Base-by-base conservation (phyloP, 2,888 invertebrate genomes). In the Tipula vernalis region DNA sequence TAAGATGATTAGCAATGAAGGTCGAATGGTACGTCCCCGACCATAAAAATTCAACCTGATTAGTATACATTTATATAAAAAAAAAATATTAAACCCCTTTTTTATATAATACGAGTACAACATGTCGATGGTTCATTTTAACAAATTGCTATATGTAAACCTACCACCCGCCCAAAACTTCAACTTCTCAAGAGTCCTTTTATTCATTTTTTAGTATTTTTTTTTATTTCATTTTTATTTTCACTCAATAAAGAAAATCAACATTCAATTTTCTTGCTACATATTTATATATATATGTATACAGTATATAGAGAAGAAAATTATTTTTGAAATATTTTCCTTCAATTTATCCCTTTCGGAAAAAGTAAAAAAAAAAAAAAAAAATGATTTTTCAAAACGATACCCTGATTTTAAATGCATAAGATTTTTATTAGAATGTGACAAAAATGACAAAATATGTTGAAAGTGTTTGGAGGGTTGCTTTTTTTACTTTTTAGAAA, bases 1-100 rank as follows among this genome's bases (percentile, higher is more conserved):
- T 71, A 71, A 71, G 71, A 71, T 71, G 71, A 71, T 71, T 71
- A 71, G 71, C 71, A 71, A 71, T 71, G 71, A 71, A 71, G 71
- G 71, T 71, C 71, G 71, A 71, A 71, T 71, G 13, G 71, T 28
- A 71, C 71, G 71, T 71, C 28, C 71, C 71, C 28, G 28, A 71
- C 28, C 28, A 71, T 71, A 71, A 71, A 71, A 71, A 28, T 28
- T 28, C 71, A 71, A 71, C 71, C 71, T 51, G 71, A 51, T 51
- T 51, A 51, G n/a, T 51, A 51, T 51, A 51, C 2, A 51, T 4
- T 6, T 39, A 39, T 39, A 39, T 39, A 39, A 39, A 39, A 39
- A 51, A 51, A 15, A 51, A 13, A 51, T n/a, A 51, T 71, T 28
- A 71, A 71, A 71, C 71, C 71, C 71, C 10, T 28, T 6, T 39